These are phyloP conservation scores for Loriculus beryllinus DNA, from an alignment of 2,797 vertebrate species.

Conservation along the genomic window DNA sequence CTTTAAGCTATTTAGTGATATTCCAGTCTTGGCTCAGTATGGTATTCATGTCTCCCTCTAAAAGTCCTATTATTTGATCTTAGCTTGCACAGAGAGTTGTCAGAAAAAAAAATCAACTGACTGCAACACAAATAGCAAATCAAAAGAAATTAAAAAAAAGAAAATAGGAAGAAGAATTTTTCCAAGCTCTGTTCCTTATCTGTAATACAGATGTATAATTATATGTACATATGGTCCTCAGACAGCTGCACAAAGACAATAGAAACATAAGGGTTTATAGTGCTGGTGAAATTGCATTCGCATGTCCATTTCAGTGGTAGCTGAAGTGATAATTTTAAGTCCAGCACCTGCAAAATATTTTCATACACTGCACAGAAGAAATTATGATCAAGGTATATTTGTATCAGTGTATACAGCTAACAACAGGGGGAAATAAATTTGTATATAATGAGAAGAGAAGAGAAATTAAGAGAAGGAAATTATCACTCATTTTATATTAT, in stretches of 20 bases:
- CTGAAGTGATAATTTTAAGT: conserved; percentile 43
- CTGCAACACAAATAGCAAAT: conserved; percentile 5
- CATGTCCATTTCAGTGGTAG: conserved; percentile 17
- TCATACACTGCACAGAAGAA: background rate
- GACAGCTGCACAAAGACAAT: background rate
- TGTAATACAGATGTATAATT: background rate
- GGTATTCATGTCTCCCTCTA: background rate
- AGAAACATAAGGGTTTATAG: background rate
- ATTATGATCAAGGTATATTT: background rate
- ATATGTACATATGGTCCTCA: too few relatives aligned
- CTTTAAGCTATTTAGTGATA: background rate
- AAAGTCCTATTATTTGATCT: background rate
- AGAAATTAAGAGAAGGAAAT: background rate
- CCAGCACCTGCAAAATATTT: conserved; percentile 29
- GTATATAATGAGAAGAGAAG: background rate
- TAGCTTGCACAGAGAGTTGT: background rate
- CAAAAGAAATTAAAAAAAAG: background rate
- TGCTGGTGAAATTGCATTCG: background rate
- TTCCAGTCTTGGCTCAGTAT: background rate
- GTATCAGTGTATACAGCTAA: background rate
- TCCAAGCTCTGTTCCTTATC: conserved; percentile 4
- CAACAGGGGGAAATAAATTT: background rate
- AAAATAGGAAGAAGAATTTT: conserved; percentile 3
- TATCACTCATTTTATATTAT: background rate
- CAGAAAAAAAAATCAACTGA: conserved; percentile 9